phyloP scores from a whole-genome alignment of 2,113 vertebrate genomes.

The Epinephelus lanceolatus region DNA sequence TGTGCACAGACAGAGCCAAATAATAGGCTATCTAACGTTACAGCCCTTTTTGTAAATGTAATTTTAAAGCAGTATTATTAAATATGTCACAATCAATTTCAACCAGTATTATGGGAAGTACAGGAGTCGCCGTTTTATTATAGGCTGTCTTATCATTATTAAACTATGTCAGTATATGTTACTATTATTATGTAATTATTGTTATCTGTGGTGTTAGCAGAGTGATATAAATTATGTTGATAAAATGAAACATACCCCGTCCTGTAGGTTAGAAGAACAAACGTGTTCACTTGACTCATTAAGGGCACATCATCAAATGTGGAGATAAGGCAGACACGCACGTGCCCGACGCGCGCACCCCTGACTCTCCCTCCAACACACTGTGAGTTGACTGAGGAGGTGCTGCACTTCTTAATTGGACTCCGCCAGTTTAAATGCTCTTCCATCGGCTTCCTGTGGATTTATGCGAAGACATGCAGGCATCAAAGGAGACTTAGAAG shows the following conservation, averaged over 20 bases:
- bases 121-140: neutral
- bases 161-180: neutral
- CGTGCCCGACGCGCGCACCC: slow-evolving; percentile 34
- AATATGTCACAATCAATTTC: neutral
- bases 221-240: neutral
- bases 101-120: neutral
- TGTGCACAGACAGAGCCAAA: neutral
- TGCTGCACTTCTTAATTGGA: slow-evolving; percentile 64
- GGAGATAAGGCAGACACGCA: slow-evolving; percentile 37
- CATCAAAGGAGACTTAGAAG: slow-evolving; percentile 41
- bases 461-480: slow-evolving; percentile 40
- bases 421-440: slow-evolving; percentile 25
- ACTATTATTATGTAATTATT: neutral
- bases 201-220: neutral
- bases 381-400: slow-evolving; percentile 38
- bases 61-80: neutral
- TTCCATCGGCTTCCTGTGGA: slow-evolving; percentile 38
- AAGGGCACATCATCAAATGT: slow-evolving; percentile 10
- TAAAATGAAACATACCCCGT: neutral
- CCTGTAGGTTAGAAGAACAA: neutral
- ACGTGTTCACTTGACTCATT: neutral
- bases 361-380: slow-evolving; percentile 20
- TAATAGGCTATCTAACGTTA: too few species aligned
- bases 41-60: neutral
- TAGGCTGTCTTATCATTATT: neutral